Base-by-base conservation (phyloP, 1,140 invertebrate species). In the Lordiphosa stackelbergi region DNA sequence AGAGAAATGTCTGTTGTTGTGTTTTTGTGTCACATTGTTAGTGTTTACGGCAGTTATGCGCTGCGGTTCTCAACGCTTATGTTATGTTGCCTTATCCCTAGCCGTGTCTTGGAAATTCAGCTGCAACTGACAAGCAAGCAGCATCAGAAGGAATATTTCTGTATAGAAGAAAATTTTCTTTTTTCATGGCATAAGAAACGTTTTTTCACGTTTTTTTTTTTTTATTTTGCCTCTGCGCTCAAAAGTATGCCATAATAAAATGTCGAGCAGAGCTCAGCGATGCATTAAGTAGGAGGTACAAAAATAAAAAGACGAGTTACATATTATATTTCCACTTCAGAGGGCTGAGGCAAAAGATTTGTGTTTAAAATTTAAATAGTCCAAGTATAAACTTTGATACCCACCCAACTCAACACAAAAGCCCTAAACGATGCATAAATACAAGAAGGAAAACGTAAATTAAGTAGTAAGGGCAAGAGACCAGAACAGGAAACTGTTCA, bases 181-280 rank as follows among this genome's bases (percentile, higher is more conserved):
- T n/a, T n/a, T n/a, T n/a, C n/a, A n/a, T n/a, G n/a, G n/a, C 22
- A 24, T 5, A 24, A 24, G 22, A 24, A 24, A 24, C 22, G 22
- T 24, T 24, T 24, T 3, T 35, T 13, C 56, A 65, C 16, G 16
- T 16, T 16, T 16, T 16, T 16, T 16, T 2, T 73, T 74, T n/a
- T n/a, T n/a, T 74, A 69, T 73, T 74, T 74, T 69, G 65, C 71
- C 52, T 60, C 60, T 69, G 71, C 71, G 70, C 70, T 58, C 48
- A 42, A 74, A 78, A 79, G 74, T 74, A 74, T 78, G 75, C 70
- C 60, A 74, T 74, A 74, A 63, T 55, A 57, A 73, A 78, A 78
- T 78, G 74, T 40, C 28, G 16, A 11, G 24, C 48, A 36, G 31
- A 24, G 43, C 60, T 60, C 43, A 68, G 38, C 65, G 54, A 57